These are phyloP conservation scores for Heliconius himera DNA, from an alignment of 1,140 invertebrate species.

Conservation along the genomic window DNA sequence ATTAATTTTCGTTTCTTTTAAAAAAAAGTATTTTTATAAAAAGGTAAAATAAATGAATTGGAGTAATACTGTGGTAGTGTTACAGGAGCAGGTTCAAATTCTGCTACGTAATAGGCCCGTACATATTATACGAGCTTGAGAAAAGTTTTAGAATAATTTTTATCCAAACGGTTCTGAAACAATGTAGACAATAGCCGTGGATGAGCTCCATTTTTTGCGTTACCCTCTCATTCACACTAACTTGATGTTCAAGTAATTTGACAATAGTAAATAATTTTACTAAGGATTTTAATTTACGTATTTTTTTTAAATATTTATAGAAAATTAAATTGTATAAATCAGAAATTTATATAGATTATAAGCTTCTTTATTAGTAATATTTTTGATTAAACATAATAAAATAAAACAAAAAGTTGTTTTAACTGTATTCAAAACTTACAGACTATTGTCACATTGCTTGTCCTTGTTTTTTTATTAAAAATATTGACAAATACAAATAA, in stretches of 20 bases:
- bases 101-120: background rate
- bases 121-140: too few species aligned
- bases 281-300: background rate
- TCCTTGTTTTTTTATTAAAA: background rate
- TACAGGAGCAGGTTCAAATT: background rate
- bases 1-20: too few species aligned
- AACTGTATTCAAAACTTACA: background rate
- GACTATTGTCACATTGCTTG: slow-evolving; percentile 5
- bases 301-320: background rate
- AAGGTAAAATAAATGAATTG: too few species aligned
- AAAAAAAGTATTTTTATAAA: too few species aligned
- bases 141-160: background rate
- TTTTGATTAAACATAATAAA: too few species aligned
- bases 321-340: background rate
- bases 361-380: too few species aligned
- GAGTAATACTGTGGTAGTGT: too few species aligned
- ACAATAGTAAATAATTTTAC: background rate
- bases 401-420: background rate
- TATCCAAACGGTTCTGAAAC: slow-evolving; percentile 24
- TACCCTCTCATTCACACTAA: slow-evolving; percentile 39
- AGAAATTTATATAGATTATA: background rate
- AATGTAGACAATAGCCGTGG: slow-evolving; percentile 25
- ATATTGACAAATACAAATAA: background rate
- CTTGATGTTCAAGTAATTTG: slow-evolving; percentile 16
- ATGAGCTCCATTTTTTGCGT: slow-evolving; percentile 23